These are phyloP conservation scores for Aleiodes testaceus DNA, from an alignment of 2,888 invertebrate genomes.

Conservation along the genomic window DNA sequence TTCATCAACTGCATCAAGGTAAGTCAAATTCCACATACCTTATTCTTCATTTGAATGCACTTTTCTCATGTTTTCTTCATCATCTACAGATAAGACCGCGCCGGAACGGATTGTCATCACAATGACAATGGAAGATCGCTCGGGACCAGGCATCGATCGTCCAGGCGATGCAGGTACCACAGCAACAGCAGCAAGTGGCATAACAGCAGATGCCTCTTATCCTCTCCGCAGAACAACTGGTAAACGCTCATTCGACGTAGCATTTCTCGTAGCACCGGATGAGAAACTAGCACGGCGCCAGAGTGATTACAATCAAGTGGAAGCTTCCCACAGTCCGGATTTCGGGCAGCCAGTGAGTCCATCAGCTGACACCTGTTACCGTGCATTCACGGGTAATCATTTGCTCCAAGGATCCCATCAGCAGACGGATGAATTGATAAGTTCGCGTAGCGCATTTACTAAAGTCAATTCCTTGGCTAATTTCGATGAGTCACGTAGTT, in stretches of 20 bases:
- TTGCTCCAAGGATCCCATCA: slow-evolving; percentile 12
- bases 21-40: not conserved
- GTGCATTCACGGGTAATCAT: slow-evolving; percentile 18
- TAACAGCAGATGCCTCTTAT: slow-evolving; percentile 65
- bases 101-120: slow-evolving; percentile 52
- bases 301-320: slow-evolving; percentile 68
- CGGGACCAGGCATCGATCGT: slow-evolving; percentile 68
- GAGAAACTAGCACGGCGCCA: slow-evolving; percentile 83
- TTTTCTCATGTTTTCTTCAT: not conserved
- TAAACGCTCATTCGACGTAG: slow-evolving; percentile 93
- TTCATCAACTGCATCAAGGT: slow-evolving; percentile 4
- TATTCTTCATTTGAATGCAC: not conserved
- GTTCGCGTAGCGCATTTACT: slow-evolving; percentile 85
- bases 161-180: slow-evolving; percentile 63
- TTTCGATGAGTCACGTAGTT: slow-evolving; percentile 69
- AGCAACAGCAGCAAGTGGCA: slow-evolving; percentile 51
- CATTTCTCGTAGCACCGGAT: slow-evolving; percentile 91
- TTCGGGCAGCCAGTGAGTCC: slow-evolving; percentile 36
- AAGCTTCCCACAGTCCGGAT: slow-evolving; percentile 34
- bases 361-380: slow-evolving; percentile 31
- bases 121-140: slow-evolving; percentile 73
- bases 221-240: slow-evolving; percentile 71
- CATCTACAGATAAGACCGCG: not conserved
- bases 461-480: slow-evolving; percentile 78
- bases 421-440: slow-evolving; percentile 28